Evolutionary conservation across 2,113 vertebrate genomes (phyloP).

Genomic region (Ageneiosus marmoratus): DNA sequence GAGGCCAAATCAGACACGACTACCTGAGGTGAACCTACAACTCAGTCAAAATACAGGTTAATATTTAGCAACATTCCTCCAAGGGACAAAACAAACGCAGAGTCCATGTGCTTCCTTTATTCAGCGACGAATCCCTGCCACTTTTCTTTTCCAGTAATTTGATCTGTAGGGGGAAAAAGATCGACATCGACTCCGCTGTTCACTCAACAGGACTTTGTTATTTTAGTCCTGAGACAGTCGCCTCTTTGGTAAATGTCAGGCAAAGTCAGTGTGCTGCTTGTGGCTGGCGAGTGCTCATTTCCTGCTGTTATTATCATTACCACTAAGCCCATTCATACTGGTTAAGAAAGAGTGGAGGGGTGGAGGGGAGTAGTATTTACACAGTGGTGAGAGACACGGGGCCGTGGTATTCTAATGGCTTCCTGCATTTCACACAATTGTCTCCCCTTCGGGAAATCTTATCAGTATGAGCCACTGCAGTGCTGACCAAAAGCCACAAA

Average conservation of each 20-base stretch:
- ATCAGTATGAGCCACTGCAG: conserved; percentile 58
- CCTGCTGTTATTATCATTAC: conserved; percentile 68
- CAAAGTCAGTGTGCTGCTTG: conserved; percentile 59
- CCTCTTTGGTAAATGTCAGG: conserved; percentile 51
- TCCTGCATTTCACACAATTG: conserved; percentile 77
- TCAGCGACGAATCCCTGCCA: background rate
- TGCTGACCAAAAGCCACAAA: conserved; percentile 49
- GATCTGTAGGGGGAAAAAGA: background rate
- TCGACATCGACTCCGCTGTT: background rate
- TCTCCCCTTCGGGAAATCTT: conserved; percentile 75
- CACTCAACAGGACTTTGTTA: conserved; percentile 10
- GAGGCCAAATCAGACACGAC: background rate
- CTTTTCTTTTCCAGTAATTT: conserved; percentile 16
- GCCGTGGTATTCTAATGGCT: conserved; percentile 74
- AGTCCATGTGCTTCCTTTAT: background rate
- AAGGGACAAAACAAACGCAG: background rate
- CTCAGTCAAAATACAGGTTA: conserved; percentile 6
- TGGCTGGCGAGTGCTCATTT: conserved; percentile 63
- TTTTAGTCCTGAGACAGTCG: background rate
- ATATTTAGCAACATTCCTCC: background rate
- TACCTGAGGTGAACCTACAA: background rate
- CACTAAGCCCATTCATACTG: conserved; percentile 61
- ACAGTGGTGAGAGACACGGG: conserved; percentile 66
- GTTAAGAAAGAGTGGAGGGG: conserved; percentile 35
- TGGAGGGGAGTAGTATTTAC: conserved; percentile 64